Evolutionary conservation across 2,888 invertebrate species (phyloP), one percentile per base, ranked within the genome.

Genomic region (Dorcus parallelipipedus): DNA sequence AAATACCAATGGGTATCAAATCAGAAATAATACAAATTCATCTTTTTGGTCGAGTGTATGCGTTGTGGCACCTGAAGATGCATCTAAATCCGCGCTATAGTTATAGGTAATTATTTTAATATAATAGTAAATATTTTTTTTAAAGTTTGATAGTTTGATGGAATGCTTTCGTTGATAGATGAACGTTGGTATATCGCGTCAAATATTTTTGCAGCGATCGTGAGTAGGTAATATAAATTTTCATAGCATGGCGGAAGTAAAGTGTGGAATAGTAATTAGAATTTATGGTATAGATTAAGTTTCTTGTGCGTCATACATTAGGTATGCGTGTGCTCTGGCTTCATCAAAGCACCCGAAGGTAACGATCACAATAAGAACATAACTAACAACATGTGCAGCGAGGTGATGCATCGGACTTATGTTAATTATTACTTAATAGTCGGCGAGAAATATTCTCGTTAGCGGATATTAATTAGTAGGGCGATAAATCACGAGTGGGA

Each of bases 401-500:
- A 51, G 51, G 51, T 39, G 51, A 51, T 39, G 39, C 51, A 51
- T 51, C 51, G 51, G 38, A 39, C 20, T 40, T 17, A 20, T 38
- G 38, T 51, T 51, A 51, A 47, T 54, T 54, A 54, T 54, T 54
- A 54, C 38, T 38, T 54, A 54, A 54, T 54, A 54, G 54, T 47
- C 33, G 33, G 14, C 54, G 48, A 23, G 23, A 23, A 20, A 52
- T 59, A 56, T 56, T 64, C 63, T 65, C 63, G 65, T 65, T 64
- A 64, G 63, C 54, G 62, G 62, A 62, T 62, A 64, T 64, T 64
- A 64, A 65, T 65, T 65, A 64, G 62, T 48, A 56, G 52, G 60
- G 62, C 57, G 59, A 65, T 65, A 65, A 63, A 65, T 65, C 65
- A 62, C 62, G 38, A 55, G 38, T n/a, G 49, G 38, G 49, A 38